A percentile compares a stretch with the other conserved stretches of the same genome.
Evolutionary conservation across 2,797 vertebrate species (phyloP).

Genomic region (Muscicapa comitata): DNA sequence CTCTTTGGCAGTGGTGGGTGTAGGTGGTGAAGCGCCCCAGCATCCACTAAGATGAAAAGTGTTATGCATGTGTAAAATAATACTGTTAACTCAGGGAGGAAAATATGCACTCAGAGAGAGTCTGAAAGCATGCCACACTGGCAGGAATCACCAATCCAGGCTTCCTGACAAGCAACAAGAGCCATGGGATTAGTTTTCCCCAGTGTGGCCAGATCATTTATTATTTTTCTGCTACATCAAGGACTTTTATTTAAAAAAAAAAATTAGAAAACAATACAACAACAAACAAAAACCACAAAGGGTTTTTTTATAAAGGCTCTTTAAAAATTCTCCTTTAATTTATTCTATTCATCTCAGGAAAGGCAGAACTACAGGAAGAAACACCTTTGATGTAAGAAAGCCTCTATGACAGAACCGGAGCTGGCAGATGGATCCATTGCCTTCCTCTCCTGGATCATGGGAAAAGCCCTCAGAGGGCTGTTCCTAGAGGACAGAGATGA

Average conservation of each 20-base stretch:
- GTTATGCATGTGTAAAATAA: not conserved
- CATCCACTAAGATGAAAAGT: not conserved
- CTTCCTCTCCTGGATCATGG: not conserved
- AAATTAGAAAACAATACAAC: not conserved
- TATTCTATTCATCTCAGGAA: not conserved
- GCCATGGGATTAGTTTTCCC: not conserved
- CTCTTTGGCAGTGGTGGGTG: not conserved
- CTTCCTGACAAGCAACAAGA: not conserved
- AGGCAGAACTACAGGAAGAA: not conserved
- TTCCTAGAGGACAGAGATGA: not conserved
- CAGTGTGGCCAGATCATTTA: not conserved
- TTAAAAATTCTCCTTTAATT: not conserved
- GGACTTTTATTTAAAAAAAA: not conserved
- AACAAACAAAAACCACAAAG: not conserved
- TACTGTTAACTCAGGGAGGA: not conserved
- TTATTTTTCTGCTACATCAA: not conserved
- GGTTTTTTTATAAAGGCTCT: not conserved
- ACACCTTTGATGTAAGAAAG: not conserved
- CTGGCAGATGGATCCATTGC: not conserved
- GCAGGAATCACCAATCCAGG: not conserved
- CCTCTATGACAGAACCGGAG: rapidly evolving
- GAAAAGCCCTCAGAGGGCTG: not conserved
- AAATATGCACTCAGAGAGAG: not conserved
- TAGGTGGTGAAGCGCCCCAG: not conserved
- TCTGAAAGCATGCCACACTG: not conserved